Base-by-base conservation (phyloP, 2,797 vertebrate genomes). In the Sebastes vulpes region DNA sequence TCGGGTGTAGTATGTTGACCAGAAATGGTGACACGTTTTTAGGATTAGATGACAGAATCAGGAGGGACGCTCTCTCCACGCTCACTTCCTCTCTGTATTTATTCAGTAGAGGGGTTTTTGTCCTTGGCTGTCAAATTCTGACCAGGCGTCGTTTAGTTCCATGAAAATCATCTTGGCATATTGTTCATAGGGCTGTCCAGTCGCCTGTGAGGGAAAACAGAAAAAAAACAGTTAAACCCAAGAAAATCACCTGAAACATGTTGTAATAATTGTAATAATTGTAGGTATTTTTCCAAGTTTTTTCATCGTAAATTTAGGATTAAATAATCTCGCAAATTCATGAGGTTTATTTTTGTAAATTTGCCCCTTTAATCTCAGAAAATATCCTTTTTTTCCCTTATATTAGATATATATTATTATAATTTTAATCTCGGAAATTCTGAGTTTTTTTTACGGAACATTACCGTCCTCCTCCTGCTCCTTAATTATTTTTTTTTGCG, bases 111-210 rank as follows among this genome's bases (percentile, higher is more conserved):
- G 96, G 26, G 99, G 94, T 93, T 99, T 99, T 93, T 98, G 99
- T 95, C 99, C 99, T 98, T 99, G 99, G 94, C 98, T 99, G 79
- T 99, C 99, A 95, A 99, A 99, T 97, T 99, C 99, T 95, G 99
- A 99, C 99, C 99, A 99, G 92, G 99, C 99, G 77, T 99, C 98
- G 21, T 99, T 99, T 72, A 99, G 95, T 95, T 99, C 99, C 98
- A 99, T 99, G 96, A 99, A 99, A 95, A 99, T 99, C 99, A 99
- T 99, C 97, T 99, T 99, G 97, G 99, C 99, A 83, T 99, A 99
- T 93, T 99, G 99, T 97, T 99, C 99, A 86, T 99, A 99, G 16
- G 98, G 98, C 93, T 99, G 96, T 82, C 98, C 99, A 1, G 99
- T 99, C 20, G 99, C 99, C 99, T 99, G 89, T 2, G 75, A 93